Evolutionary conservation across 1,140 invertebrate species (phyloP).

Genomic region (Macrostomum lignano): DNA sequence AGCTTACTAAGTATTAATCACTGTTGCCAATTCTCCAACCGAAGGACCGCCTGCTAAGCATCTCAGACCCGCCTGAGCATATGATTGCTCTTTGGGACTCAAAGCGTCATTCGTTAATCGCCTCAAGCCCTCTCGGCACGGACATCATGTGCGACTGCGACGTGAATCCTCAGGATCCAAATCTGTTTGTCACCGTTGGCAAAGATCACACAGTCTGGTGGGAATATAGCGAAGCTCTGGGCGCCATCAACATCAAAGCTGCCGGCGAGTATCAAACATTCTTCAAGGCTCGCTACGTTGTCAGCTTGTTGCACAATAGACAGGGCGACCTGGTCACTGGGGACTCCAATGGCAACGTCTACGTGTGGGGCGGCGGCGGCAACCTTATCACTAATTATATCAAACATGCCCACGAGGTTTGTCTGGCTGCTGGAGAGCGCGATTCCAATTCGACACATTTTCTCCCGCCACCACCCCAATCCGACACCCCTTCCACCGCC

Average conservation of each 20-base stretch:
- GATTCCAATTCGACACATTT: neutral
- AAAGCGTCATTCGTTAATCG: no score
- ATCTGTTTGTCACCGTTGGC: conserved; percentile 56
- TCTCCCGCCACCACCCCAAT: neutral
- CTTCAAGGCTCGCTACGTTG: conserved; percentile 35
- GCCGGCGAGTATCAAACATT: conserved; percentile 38
- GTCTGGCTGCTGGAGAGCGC: neutral
- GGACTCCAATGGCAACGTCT: conserved; percentile 61
- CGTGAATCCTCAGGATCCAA: no score
- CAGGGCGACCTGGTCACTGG: conserved; percentile 62
- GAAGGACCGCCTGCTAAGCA: no score
- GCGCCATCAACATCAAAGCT: conserved; percentile 41
- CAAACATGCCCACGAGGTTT: conserved; percentile 48
- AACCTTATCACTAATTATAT: conserved; percentile 36
- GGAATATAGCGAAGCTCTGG: conserved; percentile 40
- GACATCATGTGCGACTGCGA: no score
- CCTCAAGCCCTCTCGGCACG: no score
- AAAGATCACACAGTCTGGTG: conserved; percentile 66
- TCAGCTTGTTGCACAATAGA: conserved; percentile 53
- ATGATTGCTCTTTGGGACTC: no score
- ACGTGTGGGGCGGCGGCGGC: conserved; percentile 44
- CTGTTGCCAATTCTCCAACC: no score
- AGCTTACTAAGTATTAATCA: no score
- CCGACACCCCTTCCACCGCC: neutral
- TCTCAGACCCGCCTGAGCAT: no score